Percentiles rank a stretch among this genome's conserved stretches.
phyloP scores from a whole-genome alignment of 2,797 vertebrate genomes.

The Sardinella longiceps region DNA sequence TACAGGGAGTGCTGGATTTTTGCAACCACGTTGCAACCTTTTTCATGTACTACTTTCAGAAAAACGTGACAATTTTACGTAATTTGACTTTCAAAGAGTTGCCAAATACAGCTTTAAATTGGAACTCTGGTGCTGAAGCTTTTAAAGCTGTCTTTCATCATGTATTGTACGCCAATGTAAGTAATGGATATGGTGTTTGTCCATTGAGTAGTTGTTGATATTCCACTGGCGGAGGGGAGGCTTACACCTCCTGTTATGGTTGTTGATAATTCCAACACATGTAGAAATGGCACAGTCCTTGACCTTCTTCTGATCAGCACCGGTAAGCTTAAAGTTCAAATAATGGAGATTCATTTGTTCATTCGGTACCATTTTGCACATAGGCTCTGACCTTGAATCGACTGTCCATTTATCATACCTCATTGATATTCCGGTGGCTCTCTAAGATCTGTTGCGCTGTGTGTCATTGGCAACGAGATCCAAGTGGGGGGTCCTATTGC shows the following conservation, averaged over 20 bases:
- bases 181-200: no score
- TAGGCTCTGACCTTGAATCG: background rate
- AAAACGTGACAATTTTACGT: no score
- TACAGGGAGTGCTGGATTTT: no score
- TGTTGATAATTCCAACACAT: background rate
- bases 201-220: no score
- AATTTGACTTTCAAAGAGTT: no score
- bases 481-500: background rate
- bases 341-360: background rate
- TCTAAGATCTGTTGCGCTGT: background rate
- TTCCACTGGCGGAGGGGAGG: no score
- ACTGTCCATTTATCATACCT: background rate
- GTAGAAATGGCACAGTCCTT: background rate
- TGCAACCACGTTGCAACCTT: no score
- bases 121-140: no score
- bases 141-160: no score
- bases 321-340: background rate
- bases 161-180: no score
- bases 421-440: background rate
- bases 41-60: no score
- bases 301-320: background rate
- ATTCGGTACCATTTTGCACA: background rate
- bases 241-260: background rate
- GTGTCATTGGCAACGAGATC: background rate
- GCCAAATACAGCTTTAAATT: no score